Conservation (phyloP, 2,888 invertebrate species). For the Drosophila stalkeri region DNA sequence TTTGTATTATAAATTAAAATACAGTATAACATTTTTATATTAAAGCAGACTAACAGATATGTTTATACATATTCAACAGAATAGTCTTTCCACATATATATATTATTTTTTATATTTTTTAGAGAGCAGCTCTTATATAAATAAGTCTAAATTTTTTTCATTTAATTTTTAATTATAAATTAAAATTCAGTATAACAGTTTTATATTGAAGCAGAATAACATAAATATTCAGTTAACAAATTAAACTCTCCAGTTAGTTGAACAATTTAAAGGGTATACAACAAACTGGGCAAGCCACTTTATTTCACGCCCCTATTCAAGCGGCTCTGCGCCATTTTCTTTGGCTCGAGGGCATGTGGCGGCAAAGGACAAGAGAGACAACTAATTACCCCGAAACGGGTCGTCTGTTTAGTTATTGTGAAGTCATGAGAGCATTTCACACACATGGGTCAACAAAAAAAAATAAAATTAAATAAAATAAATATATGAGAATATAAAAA, state of each 20-base stretch:
- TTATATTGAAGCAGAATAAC: no score
- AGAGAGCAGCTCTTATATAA: no score
- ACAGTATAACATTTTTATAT: no score
- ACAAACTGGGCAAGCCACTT: slow-evolving; percentile 12
- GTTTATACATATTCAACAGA: no score
- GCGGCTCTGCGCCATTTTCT: slow-evolving; percentile 31
- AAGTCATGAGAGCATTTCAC: slow-evolving; percentile 54
- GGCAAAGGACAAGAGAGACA: slow-evolving; percentile 55
- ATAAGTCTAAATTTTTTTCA: no score
- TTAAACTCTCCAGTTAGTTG: background rate
- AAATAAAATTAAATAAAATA: background rate
- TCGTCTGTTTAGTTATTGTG: slow-evolving; percentile 58
- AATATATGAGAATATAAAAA: background rate
- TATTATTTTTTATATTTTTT: no score
- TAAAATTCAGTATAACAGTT: no score
- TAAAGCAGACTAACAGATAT: no score
- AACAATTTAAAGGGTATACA: slow-evolving; percentile 6
- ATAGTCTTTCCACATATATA: no score
- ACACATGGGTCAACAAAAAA: slow-evolving; percentile 35
- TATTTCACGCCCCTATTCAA: slow-evolving; percentile 10
- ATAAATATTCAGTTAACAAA: no score
- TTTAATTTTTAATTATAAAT: no score
- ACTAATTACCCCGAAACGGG: slow-evolving; percentile 58
- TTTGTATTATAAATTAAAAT: no score
- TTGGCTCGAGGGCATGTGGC: slow-evolving; percentile 40